These are phyloP conservation scores for Dicrurus megarhynchus DNA, from an alignment of 2,113 vertebrate genomes.

Conservation along the genomic window DNA sequence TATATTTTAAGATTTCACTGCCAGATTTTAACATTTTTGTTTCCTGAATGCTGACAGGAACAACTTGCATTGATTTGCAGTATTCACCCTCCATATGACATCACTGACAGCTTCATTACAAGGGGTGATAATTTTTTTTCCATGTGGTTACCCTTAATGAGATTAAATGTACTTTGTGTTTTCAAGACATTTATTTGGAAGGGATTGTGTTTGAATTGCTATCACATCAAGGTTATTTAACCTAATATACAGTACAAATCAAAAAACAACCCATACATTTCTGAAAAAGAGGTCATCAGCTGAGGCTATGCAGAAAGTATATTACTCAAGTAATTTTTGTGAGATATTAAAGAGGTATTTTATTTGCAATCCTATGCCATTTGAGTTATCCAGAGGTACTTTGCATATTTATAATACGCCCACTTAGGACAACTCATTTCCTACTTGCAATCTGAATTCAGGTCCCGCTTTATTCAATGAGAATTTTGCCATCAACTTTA, in stretches of 20 bases:
- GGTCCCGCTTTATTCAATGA: neutral
- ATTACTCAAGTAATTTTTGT: neutral
- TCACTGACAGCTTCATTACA: slow-evolving; percentile 4
- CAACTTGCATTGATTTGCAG: neutral
- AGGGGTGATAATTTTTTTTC: neutral
- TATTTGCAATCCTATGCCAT: neutral
- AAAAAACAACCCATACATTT: neutral
- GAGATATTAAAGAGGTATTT: neutral
- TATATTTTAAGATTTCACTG: neutral
- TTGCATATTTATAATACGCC: neutral
- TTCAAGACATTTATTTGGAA: slow-evolving; percentile 16
- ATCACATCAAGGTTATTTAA: neutral
- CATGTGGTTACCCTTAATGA: neutral
- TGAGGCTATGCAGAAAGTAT: neutral
- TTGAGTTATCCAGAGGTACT: neutral
- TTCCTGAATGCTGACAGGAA: slow-evolving; percentile 3
- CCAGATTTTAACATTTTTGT: neutral
- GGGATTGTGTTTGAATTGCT: neutral
- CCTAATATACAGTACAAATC: neutral
- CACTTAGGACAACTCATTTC: neutral
- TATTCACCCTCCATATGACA: neutral
- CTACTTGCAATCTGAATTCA: neutral
- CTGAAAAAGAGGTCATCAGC: neutral
- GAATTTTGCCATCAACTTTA: slow-evolving; percentile 3
- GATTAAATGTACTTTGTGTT: slow-evolving; percentile 5